phyloP scores from a whole-genome alignment of 2,113 vertebrate genomes.

The Spheniscus mendiculus region DNA sequence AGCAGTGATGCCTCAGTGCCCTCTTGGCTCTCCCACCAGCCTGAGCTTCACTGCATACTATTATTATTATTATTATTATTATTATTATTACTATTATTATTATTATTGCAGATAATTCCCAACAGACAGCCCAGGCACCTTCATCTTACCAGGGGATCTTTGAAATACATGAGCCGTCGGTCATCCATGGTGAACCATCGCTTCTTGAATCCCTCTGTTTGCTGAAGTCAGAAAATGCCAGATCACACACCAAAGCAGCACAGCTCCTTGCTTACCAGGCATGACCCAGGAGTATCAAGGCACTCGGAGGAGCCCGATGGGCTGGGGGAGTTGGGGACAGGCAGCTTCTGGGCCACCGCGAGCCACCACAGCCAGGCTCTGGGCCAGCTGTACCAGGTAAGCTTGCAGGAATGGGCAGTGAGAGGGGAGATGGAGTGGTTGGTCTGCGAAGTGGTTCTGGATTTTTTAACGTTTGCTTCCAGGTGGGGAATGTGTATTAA shows the following conservation, averaged over 20 bases:
- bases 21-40: not conserved
- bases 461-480: not conserved
- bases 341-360: accelerated
- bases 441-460: not conserved
- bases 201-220: constrained; percentile 96
- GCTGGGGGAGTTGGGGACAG: not conserved
- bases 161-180: constrained; percentile 95
- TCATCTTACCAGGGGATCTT: constrained; percentile 91
- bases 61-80: not conserved
- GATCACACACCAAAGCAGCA: not conserved
- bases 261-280: not conserved
- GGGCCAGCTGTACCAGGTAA: not conserved
- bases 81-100: not conserved
- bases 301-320: not conserved
- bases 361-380: not conserved
- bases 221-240: constrained; percentile 61
- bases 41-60: not conserved
- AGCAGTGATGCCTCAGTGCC: accelerated
- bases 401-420: not conserved
- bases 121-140: not conserved
- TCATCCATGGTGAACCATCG: constrained; percentile 98
- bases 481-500: not conserved
- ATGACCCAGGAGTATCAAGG: accelerated
- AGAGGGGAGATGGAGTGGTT: too few relatives aligned
- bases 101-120: not conserved